phyloP scores from a whole-genome alignment of 2,888 invertebrate genomes.

The Pandemis heparana region DNA sequence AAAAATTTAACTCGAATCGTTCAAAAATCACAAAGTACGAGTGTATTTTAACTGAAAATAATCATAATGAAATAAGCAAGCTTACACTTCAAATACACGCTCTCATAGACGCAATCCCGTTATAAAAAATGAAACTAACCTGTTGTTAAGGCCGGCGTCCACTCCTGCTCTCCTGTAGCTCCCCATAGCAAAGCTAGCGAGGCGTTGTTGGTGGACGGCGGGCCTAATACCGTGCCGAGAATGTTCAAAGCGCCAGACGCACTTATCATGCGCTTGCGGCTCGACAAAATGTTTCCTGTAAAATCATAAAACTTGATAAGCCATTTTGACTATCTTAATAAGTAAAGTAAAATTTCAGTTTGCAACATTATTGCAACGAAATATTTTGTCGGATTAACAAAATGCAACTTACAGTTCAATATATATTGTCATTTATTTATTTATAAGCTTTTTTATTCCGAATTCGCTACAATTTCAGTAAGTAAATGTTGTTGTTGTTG shows the following conservation, averaged over 20 bases:
- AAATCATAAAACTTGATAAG: conserved; percentile 18
- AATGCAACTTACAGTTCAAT: no score
- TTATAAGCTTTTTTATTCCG: no score
- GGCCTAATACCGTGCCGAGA: conserved; percentile 54
- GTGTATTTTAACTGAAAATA: neutral
- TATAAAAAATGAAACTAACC: conserved; percentile 81
- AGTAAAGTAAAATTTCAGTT: no score
- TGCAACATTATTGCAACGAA: no score
- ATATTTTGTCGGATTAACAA: no score
- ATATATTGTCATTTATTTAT: no score
- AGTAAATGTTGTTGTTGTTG: no score
- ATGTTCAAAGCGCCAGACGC: conserved; percentile 66
- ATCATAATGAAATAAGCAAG: conserved; percentile 19
- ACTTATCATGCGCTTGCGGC: conserved; percentile 77
- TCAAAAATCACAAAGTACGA: neutral
- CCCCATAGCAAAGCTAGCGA: conserved; percentile 94
- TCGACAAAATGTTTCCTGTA: conserved; percentile 72
- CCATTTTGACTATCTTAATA: no score
- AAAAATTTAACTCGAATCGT: neutral
- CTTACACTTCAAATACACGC: conserved; percentile 18
- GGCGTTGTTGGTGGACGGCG: conserved; percentile 76
- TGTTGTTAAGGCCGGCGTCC: conserved; percentile 98
- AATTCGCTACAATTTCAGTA: no score
- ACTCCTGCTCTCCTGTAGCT: conserved; percentile 98
- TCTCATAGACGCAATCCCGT: conserved; percentile 5